phyloP scores from a whole-genome alignment of 1,140 invertebrate species.

The Cepaea nemoralis region DNA sequence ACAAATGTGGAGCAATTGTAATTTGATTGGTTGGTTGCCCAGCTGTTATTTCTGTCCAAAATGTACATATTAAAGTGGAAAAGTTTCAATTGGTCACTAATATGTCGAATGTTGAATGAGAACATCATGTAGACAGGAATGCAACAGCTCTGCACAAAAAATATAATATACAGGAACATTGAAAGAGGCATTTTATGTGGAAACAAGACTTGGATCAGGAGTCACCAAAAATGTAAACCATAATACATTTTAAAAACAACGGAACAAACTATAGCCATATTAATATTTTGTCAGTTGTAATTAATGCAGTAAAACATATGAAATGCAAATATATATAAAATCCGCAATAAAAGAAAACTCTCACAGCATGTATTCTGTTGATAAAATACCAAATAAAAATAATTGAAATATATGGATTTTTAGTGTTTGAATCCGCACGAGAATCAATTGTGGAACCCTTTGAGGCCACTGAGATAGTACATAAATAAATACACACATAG shows the following conservation, averaged over 20 bases:
- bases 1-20: no score
- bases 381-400: no score
- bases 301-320: not conserved
- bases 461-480: no score
- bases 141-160: not conserved
- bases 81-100: slow-evolving; percentile 1
- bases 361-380: not conserved
- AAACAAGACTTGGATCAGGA: not conserved
- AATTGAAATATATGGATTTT: no score
- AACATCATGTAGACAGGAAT: not conserved
- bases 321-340: not conserved
- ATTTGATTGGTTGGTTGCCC: not conserved
- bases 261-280: slow-evolving; percentile 9
- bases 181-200: slow-evolving; percentile 5
- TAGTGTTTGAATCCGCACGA: no score
- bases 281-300: not conserved
- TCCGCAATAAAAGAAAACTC: not conserved
- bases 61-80: not conserved
- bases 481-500: no score
- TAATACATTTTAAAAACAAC: not conserved
- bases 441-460: no score
- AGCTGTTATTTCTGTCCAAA: not conserved
- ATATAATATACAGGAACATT: not conserved
- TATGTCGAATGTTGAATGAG: not conserved
- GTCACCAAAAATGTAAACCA: not conserved